These are phyloP conservation scores for Artemia sinica DNA, from an alignment of 2,888 invertebrate genomes.

Conservation along the genomic window DNA sequence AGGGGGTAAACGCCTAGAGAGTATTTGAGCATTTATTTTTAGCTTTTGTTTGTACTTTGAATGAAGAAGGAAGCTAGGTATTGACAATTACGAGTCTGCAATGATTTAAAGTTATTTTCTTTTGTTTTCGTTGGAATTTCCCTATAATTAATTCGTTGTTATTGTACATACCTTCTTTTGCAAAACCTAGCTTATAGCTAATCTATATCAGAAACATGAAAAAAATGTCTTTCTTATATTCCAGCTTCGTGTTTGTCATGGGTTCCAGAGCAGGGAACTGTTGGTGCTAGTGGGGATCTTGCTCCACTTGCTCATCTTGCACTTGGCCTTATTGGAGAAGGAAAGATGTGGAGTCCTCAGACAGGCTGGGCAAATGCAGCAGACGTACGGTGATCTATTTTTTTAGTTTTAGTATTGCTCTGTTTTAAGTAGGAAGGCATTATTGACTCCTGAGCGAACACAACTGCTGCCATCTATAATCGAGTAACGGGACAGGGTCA, in stretches of 20 bases:
- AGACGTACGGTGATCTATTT: slow-evolving; percentile 32
- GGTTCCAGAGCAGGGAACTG: slow-evolving; percentile 49
- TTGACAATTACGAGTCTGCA: too few species aligned
- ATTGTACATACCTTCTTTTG: neutral
- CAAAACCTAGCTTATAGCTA: neutral
- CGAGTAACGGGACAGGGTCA: too few species aligned
- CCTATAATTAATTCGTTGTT: slow-evolving; percentile 14
- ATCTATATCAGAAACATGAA: slow-evolving; percentile 19
- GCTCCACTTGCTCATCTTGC: slow-evolving; percentile 47
- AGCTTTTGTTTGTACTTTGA: too few species aligned
- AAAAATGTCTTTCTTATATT: slow-evolving; percentile 22
- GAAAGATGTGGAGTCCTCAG: slow-evolving; percentile 46
- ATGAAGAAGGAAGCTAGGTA: too few species aligned
- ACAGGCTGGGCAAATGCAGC: slow-evolving; percentile 44
- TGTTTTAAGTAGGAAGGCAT: too few species aligned
- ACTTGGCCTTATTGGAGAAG: slow-evolving; percentile 46
- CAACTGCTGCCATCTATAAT: too few species aligned
- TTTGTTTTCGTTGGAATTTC: neutral
- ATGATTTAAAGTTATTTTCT: too few species aligned
- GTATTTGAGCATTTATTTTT: too few species aligned
- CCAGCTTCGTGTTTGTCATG: slow-evolving; percentile 44
- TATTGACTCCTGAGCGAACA: too few species aligned
- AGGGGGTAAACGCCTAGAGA: too few species aligned
- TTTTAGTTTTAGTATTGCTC: too few species aligned
- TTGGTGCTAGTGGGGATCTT: slow-evolving; percentile 48